Evolutionary conservation across 2,113 vertebrate species (phyloP), one percentile per base, ranked within the genome.

Genomic region (Thymallus thymallus): DNA sequence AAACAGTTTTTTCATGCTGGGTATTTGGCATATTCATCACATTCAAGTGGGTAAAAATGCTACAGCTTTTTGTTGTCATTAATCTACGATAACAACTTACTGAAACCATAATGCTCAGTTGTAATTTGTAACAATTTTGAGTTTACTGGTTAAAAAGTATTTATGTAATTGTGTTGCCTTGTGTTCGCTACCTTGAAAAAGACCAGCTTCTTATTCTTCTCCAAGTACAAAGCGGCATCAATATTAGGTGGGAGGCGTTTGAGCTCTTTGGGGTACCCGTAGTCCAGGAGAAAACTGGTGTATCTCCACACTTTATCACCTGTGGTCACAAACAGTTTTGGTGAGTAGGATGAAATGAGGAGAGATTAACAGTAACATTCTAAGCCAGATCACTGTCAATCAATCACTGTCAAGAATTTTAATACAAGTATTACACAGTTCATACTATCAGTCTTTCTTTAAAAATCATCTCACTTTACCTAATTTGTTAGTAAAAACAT

Each of bases 301-400:
- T 94, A 96, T 56, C 90, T 86, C 95, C 95, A 96, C 18, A 96
- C 91, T 84, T 94, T 93, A 77, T 87, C 84, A 26, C 93, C 95
- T 96, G 87, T 62, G 71, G n/a, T 20, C n/a, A 62, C 24, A 74
- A 63, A 56, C 55, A 61, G n/a, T 20, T 4, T 24, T 30, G 22
- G 24, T 45, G 22, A 24, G 23, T 58, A 12, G 66, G 81, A 68
- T 63, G 51, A 45, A n/a, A 69, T 16, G 30, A 61, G 58, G 23
- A n/a, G n/a, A 22, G 30, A 30, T 56, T 1, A 35, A 71, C 26
- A 69, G 68, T 23, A 51, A 29, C 16, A 20, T 18, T 66, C 5
- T 35, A 18, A 18, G 30, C 30, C 6, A 3, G 29, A 32, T 29
- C 24, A 32, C 22, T 24, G 18, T 16, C 29, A 32, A 13, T 32